Evolutionary conservation across 2,797 vertebrate species (phyloP).

Genomic region (Myotis pilosus): DNA sequence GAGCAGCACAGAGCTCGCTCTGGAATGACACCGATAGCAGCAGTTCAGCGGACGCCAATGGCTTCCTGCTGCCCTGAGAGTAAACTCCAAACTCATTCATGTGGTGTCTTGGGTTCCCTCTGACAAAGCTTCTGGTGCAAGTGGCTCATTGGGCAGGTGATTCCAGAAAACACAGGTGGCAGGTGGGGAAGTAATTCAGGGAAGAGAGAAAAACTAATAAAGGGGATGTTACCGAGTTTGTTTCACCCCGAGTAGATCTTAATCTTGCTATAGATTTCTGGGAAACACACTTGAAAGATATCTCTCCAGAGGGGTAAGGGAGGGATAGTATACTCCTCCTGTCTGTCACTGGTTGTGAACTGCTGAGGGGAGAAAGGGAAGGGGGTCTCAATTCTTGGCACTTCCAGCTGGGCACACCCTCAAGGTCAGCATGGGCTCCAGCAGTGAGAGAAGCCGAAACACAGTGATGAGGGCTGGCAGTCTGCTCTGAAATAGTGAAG

Average conservation of each 20-base stretch:
- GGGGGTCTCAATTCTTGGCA: neutral
- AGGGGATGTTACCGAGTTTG: neutral
- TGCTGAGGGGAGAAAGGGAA: no score
- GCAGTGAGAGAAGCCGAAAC: neutral
- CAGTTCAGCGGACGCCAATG: neutral
- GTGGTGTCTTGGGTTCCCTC: neutral
- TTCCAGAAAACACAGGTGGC: neutral
- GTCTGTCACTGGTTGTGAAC: neutral
- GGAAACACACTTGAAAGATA: neutral
- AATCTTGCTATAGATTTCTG: neutral
- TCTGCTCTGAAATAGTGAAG: neutral
- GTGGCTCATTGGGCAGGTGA: neutral
- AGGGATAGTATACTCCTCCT: neutral
- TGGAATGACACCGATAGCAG: neutral
- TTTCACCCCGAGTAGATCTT: neutral
- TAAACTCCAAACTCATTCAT: neutral
- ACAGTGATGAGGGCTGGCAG: neutral
- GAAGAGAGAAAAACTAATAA: neutral
- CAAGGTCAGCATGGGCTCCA: neutral
- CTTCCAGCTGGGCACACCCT: neutral
- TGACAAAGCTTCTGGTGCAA: neutral
- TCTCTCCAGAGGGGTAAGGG: neutral
- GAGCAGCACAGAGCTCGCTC: neutral
- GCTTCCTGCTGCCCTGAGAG: neutral
- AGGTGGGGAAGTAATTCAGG: neutral